Evolutionary conservation across 2,888 invertebrate species (phyloP).

Genomic region (Pristionchus fissidentatus): DNA sequence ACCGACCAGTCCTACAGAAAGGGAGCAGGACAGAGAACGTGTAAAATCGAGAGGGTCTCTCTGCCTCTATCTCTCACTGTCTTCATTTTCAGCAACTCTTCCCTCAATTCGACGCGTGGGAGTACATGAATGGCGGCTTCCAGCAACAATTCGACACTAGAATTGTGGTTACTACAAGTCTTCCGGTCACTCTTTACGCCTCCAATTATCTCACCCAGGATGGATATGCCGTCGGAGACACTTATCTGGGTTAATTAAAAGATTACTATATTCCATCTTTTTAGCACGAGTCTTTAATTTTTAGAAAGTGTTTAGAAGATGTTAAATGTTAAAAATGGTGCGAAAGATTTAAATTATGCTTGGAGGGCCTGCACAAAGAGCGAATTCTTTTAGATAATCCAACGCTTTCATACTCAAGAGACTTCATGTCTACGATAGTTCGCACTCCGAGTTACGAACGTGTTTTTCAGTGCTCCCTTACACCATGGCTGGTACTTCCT

Average conservation of each 20-base stretch:
- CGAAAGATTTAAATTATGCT: background rate
- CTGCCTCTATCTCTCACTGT: too few species aligned
- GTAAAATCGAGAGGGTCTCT: too few species aligned
- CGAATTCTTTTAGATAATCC: too few species aligned
- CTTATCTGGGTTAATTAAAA: conserved; percentile 56
- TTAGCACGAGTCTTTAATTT: background rate
- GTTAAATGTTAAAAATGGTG: background rate
- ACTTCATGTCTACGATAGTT: too few species aligned
- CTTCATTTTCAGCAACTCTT: background rate
- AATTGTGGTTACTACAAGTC: conserved; percentile 36
- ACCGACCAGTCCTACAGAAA: background rate
- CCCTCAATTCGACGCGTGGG: conserved; percentile 45
- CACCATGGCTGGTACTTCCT: conserved; percentile 22
- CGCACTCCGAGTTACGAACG: background rate
- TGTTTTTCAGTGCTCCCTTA: conserved; percentile 41
- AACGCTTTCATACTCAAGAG: too few species aligned
- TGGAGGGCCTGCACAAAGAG: too few species aligned
- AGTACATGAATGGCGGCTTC: conserved; percentile 43
- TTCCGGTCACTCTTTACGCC: conserved; percentile 46
- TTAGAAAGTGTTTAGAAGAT: background rate
- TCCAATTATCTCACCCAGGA: conserved; percentile 62
- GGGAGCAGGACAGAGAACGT: background rate
- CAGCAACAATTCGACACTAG: conserved; percentile 45
- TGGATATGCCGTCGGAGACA: conserved; percentile 60
- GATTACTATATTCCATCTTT: background rate